Evolutionary conservation across 1,140 invertebrate species (phyloP).

Genomic region (Nasonia vitripennis): DNA sequence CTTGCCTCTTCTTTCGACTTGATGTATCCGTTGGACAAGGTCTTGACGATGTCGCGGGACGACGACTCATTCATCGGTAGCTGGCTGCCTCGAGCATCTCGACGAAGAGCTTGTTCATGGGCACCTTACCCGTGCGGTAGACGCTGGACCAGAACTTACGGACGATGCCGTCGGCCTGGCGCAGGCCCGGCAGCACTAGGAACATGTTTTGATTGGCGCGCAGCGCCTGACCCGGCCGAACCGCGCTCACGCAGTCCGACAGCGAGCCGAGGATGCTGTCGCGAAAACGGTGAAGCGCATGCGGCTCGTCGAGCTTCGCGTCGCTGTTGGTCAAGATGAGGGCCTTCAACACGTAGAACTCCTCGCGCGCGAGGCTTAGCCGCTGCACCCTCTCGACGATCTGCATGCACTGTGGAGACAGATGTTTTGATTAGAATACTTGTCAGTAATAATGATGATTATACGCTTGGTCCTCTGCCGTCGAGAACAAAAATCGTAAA

Average conservation of each 20-base stretch:
- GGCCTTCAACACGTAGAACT: conserved; percentile 95
- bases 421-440: not conserved
- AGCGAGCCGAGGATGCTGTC: conserved; percentile 90
- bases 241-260: conserved; percentile 88
- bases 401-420: conserved; percentile 81
- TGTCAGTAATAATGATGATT: no score
- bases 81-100: conserved; percentile 93
- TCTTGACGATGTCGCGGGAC: not conserved
- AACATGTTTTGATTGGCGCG: conserved; percentile 88
- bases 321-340: conserved; percentile 94
- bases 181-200: conserved; percentile 89
- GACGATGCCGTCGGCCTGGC: conserved; percentile 92
- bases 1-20: not conserved
- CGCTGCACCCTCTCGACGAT: conserved; percentile 91
- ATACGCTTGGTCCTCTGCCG: no score
- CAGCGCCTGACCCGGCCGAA: conserved; percentile 83
- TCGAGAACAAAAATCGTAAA: no score
- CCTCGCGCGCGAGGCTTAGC: conserved; percentile 88
- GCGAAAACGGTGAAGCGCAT: conserved; percentile 88
- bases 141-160: conserved; percentile 93
- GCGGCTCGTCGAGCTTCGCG: conserved; percentile 90
- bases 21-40: conserved; percentile 1
- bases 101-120: conserved; percentile 97
- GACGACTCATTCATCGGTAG: conserved; percentile 64
- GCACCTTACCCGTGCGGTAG: conserved; percentile 90